A percentile compares a stretch with the other conserved stretches of the same genome.
Conservation (phyloP, 2,888 invertebrate species). For the Volucella zonaria region DNA sequence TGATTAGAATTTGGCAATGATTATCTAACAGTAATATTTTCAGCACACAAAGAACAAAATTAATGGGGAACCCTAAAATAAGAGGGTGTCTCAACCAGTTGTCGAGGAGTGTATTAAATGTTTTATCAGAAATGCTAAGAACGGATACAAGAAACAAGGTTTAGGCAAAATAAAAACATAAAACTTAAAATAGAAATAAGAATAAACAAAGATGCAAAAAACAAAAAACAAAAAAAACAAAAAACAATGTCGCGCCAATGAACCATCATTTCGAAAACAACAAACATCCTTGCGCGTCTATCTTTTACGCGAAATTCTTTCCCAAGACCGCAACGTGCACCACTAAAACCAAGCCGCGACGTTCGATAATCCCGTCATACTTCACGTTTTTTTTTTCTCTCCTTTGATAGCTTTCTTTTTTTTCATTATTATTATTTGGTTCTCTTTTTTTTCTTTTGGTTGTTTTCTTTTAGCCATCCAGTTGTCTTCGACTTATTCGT, state of each 20-base stretch:
- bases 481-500: conserved; percentile 30
- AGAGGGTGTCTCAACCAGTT: too few relatives aligned
- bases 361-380: conserved; percentile 47
- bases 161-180: conserved; percentile 34
- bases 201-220: conserved; percentile 16
- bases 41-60: too few relatives aligned
- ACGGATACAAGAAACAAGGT: conserved; percentile 37
- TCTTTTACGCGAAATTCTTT: conserved; percentile 50
- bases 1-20: too few relatives aligned
- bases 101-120: too few relatives aligned
- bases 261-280: conserved; percentile 63
- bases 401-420: conserved; percentile 34
- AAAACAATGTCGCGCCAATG: conserved; percentile 60
- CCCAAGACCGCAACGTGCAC: conserved; percentile 32
- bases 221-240: conserved; percentile 29
- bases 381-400: conserved; percentile 41
- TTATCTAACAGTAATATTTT: too few relatives aligned
- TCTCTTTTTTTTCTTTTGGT: conserved; percentile 40
- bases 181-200: conserved; percentile 35
- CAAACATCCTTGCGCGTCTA: conserved; percentile 68
- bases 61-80: too few relatives aligned
- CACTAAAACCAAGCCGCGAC: conserved; percentile 49
- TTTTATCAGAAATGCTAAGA: conserved; percentile 20
- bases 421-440: conserved; percentile 4
- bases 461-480: background rate